phyloP scores from a whole-genome alignment of 2,888 invertebrate species.

The Tachystola acroxantha region DNA sequence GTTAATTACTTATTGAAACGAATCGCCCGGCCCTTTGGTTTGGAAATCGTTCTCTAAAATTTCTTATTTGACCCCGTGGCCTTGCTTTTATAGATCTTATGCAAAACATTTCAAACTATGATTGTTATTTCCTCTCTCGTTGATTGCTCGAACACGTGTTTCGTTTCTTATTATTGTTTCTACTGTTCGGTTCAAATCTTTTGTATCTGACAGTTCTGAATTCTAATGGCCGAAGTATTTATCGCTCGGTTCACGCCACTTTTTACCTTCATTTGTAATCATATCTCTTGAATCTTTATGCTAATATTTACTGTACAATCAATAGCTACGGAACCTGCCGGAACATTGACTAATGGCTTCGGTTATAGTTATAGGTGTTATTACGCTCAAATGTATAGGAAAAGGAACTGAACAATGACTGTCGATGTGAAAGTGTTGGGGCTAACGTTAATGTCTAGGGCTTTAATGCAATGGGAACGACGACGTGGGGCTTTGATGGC shows the following conservation, averaged over 20 bases:
- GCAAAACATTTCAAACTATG: slow-evolving; percentile 7
- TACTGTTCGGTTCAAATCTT: not conserved
- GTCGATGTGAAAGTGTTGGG: slow-evolving; percentile 33
- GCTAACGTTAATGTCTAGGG: slow-evolving; percentile 32
- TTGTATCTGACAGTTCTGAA: slow-evolving; percentile 7
- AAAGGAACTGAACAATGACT: slow-evolving; percentile 32
- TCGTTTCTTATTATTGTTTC: not conserved
- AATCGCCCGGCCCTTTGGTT: slow-evolving; percentile 23
- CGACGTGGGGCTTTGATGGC: slow-evolving; percentile 35
- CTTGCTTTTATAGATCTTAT: slow-evolving; percentile 23
- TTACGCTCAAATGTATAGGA: slow-evolving; percentile 19
- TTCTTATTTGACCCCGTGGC: slow-evolving; percentile 26
- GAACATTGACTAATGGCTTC: slow-evolving; percentile 29
- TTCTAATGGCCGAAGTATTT: slow-evolving; percentile 18
- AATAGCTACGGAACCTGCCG: slow-evolving; percentile 20
- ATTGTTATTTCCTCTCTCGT: slow-evolving; percentile 11
- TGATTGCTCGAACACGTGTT: slow-evolving; percentile 5
- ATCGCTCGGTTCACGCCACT: slow-evolving; percentile 13
- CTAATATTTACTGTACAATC: slow-evolving; percentile 30
- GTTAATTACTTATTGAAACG: too few relatives aligned
- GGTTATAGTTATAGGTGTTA: slow-evolving; percentile 15
- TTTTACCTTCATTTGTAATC: slow-evolving; percentile 17
- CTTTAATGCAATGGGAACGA: slow-evolving; percentile 30
- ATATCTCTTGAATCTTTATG: slow-evolving; percentile 26
- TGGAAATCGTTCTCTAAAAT: slow-evolving; percentile 22